Evolutionary conservation across 2,888 invertebrate species (phyloP), one percentile per base, ranked within the genome.

Genomic region (Xestia xanthographa): DNA sequence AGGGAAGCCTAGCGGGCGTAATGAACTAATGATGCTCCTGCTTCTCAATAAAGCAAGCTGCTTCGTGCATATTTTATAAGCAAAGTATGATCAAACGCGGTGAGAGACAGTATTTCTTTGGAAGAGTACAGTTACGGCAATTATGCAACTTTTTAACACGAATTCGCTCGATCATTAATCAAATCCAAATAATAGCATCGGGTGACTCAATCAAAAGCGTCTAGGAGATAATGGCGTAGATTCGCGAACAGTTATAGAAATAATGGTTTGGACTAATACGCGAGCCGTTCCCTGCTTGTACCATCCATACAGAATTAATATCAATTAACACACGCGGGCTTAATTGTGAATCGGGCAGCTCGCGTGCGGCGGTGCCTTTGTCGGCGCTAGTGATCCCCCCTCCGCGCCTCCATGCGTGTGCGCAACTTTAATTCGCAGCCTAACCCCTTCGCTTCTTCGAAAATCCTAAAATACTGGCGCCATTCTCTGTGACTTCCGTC

Each of bases 271-370:
- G 65, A 75, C 63, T 75, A 76, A 80, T 73, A 77, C 87, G 84
- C 84, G 73, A 78, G 83, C 67, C 77, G 82, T 82, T 80, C 71
- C 48, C 74, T 78, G 80, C 94, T 95, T 95, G 91, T 90, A 91
- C 95, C 96, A 95, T 90, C 92, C 93, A 91, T 90, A 91, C 91
- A 91, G 94, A 94, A 95, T 96, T 96, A 96, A 95, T 96, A 95
- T 94, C 96, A 96, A 96, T 96, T 96, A 96, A 95, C 96, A 95
- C 95, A 96, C 95, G 94, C 96, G 93, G 95, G 93, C 95, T 95
- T 96, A 96, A 96, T 96, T 95, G 95, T 95, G 95, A 95, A 94
- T 95, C 95, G 94, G 94, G 95, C 92, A 92, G 93, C 92, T 95
- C 95, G 96, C 96, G 96, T 96, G 96, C 95, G 95, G 95, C 96